Base-by-base conservation (phyloP, 2,888 invertebrate species). In the Acleris holmiana region DNA sequence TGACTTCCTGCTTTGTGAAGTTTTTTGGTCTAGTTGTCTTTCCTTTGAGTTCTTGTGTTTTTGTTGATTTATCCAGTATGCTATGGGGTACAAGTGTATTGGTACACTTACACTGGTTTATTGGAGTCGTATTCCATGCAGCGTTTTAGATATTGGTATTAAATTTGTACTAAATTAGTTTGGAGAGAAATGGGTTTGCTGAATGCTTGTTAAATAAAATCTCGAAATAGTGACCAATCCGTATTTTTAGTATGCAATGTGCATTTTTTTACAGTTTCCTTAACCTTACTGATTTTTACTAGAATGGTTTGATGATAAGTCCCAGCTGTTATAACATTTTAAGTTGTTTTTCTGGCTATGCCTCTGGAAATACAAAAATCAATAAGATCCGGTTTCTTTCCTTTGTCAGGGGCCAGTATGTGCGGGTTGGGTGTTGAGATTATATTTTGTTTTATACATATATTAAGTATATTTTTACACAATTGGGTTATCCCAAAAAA, bases 301-400 rank as follows among this genome's bases (percentile, higher is more conserved):
- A 57, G 35, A 21, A n/a, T 63, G 63, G 17, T 63, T 57, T 1
- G 63, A 63, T 1, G 50, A 44, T 18, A 35, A 8, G 7, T 63
- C 63, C 0, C 13, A 13, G 19, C 44, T 57, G 10, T 2, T 13
- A 15, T 18, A 35, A 18, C 46, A 44, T n/a, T 23, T 46, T 1
- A 47, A 15, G 5, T 50, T 21, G 2, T 13, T 4, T 13, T 1
- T n/a, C n/a, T 13, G 3, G 44, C n/a, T 17, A 61, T 25, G 10
- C 60, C 55, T 44, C 46, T 60, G 4, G 4, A 21, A 2, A 60
- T n/a, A 13, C 19, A 56, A 51, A 68, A 66, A 48, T 66, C 66
- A 17, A 66, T 25, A 0, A 66, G 13, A 40, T 66, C 66, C 6
- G 61, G 66, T 13, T 18, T 17, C 35, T 49, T 57, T 2, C 56